phyloP scores from a whole-genome alignment of 2,888 invertebrate genomes.

The Latrodectus elegans region DNA sequence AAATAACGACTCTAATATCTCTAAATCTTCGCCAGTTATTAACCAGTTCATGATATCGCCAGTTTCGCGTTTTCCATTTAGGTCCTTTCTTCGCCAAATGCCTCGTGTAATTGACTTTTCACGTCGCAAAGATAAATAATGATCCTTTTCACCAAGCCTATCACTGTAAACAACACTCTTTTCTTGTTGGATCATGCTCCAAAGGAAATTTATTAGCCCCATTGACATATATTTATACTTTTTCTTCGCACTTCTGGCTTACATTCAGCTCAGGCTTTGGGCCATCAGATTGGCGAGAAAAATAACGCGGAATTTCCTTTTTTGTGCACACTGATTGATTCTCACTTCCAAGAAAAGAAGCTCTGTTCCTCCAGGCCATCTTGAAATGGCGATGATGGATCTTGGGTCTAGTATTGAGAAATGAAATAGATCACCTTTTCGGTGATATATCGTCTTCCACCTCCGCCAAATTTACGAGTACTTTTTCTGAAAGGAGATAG shows the following conservation, averaged over 20 bases:
- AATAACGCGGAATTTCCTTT: constrained; percentile 22
- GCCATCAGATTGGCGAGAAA: constrained; percentile 7
- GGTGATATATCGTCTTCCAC: not conserved
- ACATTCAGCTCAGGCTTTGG: not conserved
- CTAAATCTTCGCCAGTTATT: too few relatives aligned
- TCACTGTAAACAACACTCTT: constrained; percentile 63
- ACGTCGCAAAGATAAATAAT: constrained; percentile 55
- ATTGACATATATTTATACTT: constrained; percentile 20
- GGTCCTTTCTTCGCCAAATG: not conserved
- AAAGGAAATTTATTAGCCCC: constrained; percentile 59
- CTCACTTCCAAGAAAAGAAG: not conserved
- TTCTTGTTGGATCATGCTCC: constrained; percentile 57
- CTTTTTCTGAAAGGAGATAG: too few relatives aligned
- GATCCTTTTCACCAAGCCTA: constrained; percentile 28
- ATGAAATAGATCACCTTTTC: constrained; percentile 1
- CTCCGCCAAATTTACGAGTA: too few relatives aligned
- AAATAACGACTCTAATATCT: too few relatives aligned
- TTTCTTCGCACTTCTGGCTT: constrained; percentile 4
- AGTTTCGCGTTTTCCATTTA: too few relatives aligned
- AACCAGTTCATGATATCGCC: too few relatives aligned
- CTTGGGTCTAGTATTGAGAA: not conserved
- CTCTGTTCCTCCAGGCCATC: not conserved
- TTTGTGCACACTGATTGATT: not conserved
- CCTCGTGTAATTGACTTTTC: constrained; percentile 58
- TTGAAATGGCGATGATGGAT: not conserved